These are phyloP conservation scores for Pseudobourletiella spinata DNA, from an alignment of 1,140 invertebrate species.

Conservation along the genomic window DNA sequence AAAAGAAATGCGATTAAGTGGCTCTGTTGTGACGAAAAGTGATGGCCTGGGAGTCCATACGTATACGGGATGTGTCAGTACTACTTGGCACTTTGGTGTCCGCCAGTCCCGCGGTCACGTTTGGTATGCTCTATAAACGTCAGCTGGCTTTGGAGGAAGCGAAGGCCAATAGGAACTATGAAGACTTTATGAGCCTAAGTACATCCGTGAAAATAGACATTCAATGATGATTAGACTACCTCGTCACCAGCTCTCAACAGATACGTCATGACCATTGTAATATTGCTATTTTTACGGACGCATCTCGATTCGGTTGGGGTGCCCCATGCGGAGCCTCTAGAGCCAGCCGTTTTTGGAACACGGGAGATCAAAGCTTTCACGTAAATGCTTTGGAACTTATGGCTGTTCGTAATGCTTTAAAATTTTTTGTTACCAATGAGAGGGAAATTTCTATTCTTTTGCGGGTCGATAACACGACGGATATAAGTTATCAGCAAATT, in stretches of 20 bases:
- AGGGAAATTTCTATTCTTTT: background rate
- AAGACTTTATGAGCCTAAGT: background rate
- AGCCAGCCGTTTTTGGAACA: background rate
- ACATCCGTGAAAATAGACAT: slow-evolving; percentile 1
- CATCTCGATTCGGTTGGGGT: slow-evolving; percentile 11
- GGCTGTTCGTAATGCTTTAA: slow-evolving; percentile 2
- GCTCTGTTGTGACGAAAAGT: background rate
- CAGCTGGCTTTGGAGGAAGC: slow-evolving; percentile 9
- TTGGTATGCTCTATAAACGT: slow-evolving; percentile 7
- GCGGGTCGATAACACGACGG: slow-evolving; percentile 7
- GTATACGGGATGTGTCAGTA: background rate
- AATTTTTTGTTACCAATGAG: background rate
- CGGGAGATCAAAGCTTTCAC: background rate
- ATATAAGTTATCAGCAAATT: slow-evolving; percentile 10
- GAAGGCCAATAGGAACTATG: background rate
- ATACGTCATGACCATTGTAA: slow-evolving; percentile 1
- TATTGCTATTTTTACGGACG: slow-evolving; percentile 4
- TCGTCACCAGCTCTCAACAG: background rate
- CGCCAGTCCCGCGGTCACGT: slow-evolving; percentile 5
- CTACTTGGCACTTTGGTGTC: slow-evolving; percentile 14
- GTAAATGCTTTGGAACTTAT: slow-evolving; percentile 18
- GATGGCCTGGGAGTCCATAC: background rate
- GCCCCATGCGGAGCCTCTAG: background rate
- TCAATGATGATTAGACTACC: background rate
- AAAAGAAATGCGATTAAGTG: slow-evolving; percentile 2